A percentile compares a stretch with the other conserved stretches of the same genome.
Evolutionary conservation across 1,140 invertebrate genomes (phyloP).

Genomic region (Carposina sasakii): DNA sequence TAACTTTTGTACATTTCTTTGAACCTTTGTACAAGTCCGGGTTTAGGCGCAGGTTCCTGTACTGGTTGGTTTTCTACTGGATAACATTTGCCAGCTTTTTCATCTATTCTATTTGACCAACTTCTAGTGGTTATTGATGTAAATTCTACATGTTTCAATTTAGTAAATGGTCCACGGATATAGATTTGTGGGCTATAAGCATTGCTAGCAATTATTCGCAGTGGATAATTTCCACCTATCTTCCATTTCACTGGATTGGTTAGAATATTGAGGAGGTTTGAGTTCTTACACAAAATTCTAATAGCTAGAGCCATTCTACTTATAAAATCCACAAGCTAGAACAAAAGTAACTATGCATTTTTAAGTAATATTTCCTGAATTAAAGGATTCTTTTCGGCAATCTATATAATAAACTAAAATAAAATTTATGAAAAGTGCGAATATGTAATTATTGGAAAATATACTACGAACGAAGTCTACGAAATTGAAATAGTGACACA

Average conservation of each 20-base stretch:
- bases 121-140: slow-evolving; percentile 13
- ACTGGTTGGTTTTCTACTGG: too few relatives aligned
- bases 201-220: slow-evolving; percentile 35
- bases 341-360: too few relatives aligned
- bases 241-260: slow-evolving; percentile 50
- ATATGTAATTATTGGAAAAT: too few relatives aligned
- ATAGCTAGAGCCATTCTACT: slow-evolving; percentile 41
- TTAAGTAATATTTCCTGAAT: too few relatives aligned
- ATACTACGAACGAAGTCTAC: too few relatives aligned
- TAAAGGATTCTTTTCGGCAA: too few relatives aligned
- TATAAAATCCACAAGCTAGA: too few relatives aligned
- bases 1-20: slow-evolving; percentile 95
- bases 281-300: slow-evolving; percentile 42
- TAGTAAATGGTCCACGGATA: slow-evolving; percentile 23
- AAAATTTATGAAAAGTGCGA: too few relatives aligned
- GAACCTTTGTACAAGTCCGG: slow-evolving; percentile 85
- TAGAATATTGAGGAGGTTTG: slow-evolving; percentile 37
- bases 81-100: too few relatives aligned
- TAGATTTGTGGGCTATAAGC: slow-evolving; percentile 34
- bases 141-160: slow-evolving; percentile 20
- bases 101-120: too few relatives aligned
- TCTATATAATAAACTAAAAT: too few relatives aligned
- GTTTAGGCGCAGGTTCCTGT: slow-evolving; percentile 51
- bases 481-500: too few relatives aligned
- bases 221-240: slow-evolving; percentile 32